A percentile compares a stretch with the other conserved stretches of the same genome.
These are phyloP conservation scores for Chiloscyllium punctatum DNA, from an alignment of 2,797 vertebrate species.

Conservation along the genomic window DNA sequence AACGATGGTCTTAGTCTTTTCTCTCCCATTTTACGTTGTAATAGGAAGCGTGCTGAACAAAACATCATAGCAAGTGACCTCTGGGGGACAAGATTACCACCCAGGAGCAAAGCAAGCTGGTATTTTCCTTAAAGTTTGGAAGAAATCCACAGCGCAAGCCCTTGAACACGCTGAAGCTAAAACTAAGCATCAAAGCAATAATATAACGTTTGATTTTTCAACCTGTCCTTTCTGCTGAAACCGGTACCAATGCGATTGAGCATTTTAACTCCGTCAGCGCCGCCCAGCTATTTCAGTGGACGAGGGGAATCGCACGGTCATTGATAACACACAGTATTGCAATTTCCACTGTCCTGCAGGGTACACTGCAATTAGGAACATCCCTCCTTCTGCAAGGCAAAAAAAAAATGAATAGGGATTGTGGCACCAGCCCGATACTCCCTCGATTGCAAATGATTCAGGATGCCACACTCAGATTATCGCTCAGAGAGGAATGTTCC, in stretches of 20 bases:
- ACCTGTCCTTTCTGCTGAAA: background rate
- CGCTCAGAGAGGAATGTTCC: background rate
- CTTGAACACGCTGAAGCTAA: background rate
- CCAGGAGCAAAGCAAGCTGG: background rate
- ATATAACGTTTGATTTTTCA: constrained; percentile 11
- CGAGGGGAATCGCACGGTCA: background rate
- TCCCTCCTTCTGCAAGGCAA: too few species aligned
- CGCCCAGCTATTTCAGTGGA: background rate
- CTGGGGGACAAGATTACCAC: background rate
- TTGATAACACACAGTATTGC: background rate
- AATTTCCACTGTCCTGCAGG: background rate
- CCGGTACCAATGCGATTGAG: background rate
- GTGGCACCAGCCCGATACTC: background rate
- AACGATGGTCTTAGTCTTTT: constrained; percentile 40
- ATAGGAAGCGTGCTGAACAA: background rate
- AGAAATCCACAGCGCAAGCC: background rate
- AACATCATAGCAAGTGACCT: background rate
- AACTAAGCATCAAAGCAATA: constrained; percentile 36
- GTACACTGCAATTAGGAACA: background rate
- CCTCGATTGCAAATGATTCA: background rate
- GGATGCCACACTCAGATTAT: background rate
- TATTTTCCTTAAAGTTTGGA: background rate
- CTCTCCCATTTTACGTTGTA: constrained; percentile 56
- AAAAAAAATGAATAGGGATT: background rate
- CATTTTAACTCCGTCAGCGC: background rate